phyloP scores from a whole-genome alignment of 2,113 vertebrate genomes.

The Camelus dromedarius region DNA sequence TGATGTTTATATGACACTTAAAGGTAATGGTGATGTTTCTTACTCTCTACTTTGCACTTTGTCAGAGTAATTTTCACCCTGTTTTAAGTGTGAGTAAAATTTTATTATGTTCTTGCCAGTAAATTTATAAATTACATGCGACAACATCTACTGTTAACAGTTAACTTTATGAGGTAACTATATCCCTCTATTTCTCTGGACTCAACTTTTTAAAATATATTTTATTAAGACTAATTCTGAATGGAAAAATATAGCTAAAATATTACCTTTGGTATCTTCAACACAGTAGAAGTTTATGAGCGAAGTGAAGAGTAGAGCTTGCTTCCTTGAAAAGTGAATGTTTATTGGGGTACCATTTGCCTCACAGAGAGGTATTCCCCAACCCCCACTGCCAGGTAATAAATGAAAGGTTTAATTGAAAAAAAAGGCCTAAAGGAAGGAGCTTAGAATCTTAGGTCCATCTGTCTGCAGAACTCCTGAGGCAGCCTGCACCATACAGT shows the following conservation, averaged over 20 bases:
- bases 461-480: conserved; percentile 27
- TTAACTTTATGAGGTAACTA: conserved; percentile 45
- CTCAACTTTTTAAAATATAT: conserved; percentile 53
- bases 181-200: neutral
- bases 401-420: neutral
- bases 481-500: neutral
- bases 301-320: conserved; percentile 26
- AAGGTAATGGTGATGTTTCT: conserved; percentile 28
- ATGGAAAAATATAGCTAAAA: too few species aligned
- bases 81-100: conserved; percentile 71
- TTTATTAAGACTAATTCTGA: too few species aligned
- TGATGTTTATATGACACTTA: conserved; percentile 18
- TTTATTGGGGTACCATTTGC: conserved; percentile 43
- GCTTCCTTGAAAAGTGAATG: conserved; percentile 35
- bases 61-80: conserved; percentile 49
- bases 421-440: neutral
- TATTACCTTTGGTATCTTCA: neutral
- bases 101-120: conserved; percentile 61
- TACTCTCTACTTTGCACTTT: conserved; percentile 68
- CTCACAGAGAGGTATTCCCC: conserved; percentile 38
- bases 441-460: neutral
- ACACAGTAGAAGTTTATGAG: conserved; percentile 22
- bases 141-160: conserved; percentile 48
- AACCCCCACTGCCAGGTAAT: neutral
- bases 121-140: neutral